Evolutionary conservation across 1,140 invertebrate species (phyloP), one percentile per base, ranked within the genome.

Genomic region (Drosophila asahinai): DNA sequence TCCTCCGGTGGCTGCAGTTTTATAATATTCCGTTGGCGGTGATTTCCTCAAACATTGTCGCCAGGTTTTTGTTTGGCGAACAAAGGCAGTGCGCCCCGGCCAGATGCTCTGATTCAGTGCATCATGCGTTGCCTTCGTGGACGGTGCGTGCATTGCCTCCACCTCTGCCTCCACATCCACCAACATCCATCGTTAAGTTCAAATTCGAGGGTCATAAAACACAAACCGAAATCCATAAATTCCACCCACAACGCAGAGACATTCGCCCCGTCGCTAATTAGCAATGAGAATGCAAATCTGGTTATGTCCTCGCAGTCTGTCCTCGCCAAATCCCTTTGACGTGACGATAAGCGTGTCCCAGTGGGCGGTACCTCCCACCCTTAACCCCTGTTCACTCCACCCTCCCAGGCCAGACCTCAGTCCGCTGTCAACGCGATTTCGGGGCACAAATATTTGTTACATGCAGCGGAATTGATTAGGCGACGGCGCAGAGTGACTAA

Each of bases 91-190:
- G 5, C 12, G 59, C 48, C 38, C 27, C 6, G 2, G 15, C 3
- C 42, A 60, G 47, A 55, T 59, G 68, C 38, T 33, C 52, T 45
- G 33, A 80, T 52, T 61, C 70, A 79, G 65, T 78, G 84, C 77
- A 81, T 83, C 84, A 89, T 84, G 84, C 86, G 47, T 70, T 71
- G 62, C 45, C 62, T 47, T 68, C 84, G 73, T 89, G 84, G 15
- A 30, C 70, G 70, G 66, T 77, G 84, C 80, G 81, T 86, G 83
- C 83, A 72, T 70, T 48, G 63, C 65, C 71, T 68, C 40, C 49
- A 30, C 25, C 45, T 30, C 5, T 42, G 40, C 9, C n/a, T 1
- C n/a, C 11, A n/a, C n/a, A n/a, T n/a, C n/a, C n/a, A n/a, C n/a
- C n/a, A 5, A 14, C 52, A 36, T 55, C 52, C 48, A 48, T 66